Evolutionary conservation across 2,113 vertebrate genomes (phyloP).

Genomic region (Tetraodon nigroviridis): DNA sequence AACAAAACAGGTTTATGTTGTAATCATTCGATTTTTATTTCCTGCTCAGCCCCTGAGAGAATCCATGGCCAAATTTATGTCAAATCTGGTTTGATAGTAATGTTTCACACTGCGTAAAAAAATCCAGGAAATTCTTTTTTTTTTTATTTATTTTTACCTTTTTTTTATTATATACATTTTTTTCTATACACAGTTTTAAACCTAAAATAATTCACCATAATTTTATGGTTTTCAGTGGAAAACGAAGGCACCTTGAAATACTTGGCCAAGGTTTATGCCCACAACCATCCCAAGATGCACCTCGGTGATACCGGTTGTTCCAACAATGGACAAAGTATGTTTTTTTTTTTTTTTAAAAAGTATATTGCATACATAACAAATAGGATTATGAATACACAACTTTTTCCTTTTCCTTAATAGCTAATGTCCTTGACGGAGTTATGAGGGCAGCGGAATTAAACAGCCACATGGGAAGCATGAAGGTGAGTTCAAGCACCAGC

Average conservation of each 20-base stretch:
- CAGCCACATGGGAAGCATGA: constrained; percentile 96
- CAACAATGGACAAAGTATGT: constrained; percentile 86
- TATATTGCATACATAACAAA: background rate
- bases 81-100: too few relatives aligned
- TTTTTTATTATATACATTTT: too few relatives aligned
- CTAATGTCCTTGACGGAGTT: constrained; percentile 76
- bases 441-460: constrained; percentile 90
- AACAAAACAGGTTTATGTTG: background rate
- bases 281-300: constrained; percentile 90
- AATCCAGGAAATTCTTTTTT: too few relatives aligned
- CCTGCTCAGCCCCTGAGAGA: too few relatives aligned
- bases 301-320: constrained; percentile 85
- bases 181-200: too few relatives aligned
- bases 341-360: background rate
- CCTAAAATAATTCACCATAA: too few relatives aligned
- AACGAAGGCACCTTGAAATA: constrained; percentile 91
- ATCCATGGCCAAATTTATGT: too few relatives aligned
- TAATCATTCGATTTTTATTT: background rate
- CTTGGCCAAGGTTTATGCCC: constrained; percentile 89
- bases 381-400: background rate
- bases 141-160: too few relatives aligned
- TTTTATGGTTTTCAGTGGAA: constrained; percentile 74
- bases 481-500: constrained; percentile 71
- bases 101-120: too few relatives aligned
- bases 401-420: constrained; percentile 23